Evolutionary conservation across 2,888 invertebrate genomes (phyloP), one percentile per base, ranked within the genome.

Genomic region (Andrena bucephala): DNA sequence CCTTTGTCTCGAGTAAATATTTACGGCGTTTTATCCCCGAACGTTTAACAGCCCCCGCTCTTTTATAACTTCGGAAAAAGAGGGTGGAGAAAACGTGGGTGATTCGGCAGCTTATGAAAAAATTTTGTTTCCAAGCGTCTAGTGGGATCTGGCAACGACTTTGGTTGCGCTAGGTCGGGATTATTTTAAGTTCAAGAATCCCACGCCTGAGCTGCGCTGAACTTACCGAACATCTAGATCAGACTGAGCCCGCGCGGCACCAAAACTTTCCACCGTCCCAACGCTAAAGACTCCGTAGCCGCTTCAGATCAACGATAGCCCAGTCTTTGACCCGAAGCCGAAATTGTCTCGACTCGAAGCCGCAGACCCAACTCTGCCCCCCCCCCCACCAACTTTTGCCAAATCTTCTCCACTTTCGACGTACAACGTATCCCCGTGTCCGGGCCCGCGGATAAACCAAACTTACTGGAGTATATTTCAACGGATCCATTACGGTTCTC

Each of bases 1-100:
- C 60, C 80, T 77, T 81, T 77, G 74, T 80, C 65, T 66, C 68
- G 68, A 1, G 48, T 72, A 81, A 85, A 84, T 71, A 78, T 85
- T 85, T 84, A 70, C 59, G 8, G 31, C 1, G 13, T 48, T 66
- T 60, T 74, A 72, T 77, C 81, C 60, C 3, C 48, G 77, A 81
- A 78, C 65, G 65, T 70, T 75, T 66, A 76, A 50, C 77, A 74
- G 59, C 5, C 57, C 1, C 33, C 27, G 68, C 33, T 48, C 16
- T 59, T 59, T 70, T 59, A 36, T 59, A 67, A 62, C 50, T 59
- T 50, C 31, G n/a, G 16, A 0, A 27, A 27, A 42, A 72, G 72
- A 31, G 33, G 2, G 2, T 20, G 13, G 62, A 29, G 27, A 72
- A 6, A 16, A 13, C 5, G 42, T 16, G 42, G 42, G 42, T 0